Percentiles rank a stretch among this genome's conserved stretches.
Evolutionary conservation across 2,113 vertebrate species (phyloP).

Genomic region (Chelonoidis abingdonii): DNA sequence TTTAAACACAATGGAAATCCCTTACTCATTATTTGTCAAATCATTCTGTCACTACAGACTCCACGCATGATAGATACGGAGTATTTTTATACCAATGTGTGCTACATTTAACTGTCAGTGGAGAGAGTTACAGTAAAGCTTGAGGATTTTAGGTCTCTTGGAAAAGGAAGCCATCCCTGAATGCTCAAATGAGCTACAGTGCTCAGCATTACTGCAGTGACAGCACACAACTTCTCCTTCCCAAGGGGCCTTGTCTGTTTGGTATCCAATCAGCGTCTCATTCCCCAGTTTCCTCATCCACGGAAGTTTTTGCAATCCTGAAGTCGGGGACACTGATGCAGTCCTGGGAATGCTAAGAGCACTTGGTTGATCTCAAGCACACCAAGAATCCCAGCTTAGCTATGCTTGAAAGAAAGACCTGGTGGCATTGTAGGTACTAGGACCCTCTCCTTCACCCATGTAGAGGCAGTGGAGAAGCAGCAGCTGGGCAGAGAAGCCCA

Average conservation of each 20-base stretch:
- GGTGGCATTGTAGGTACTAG: neutral
- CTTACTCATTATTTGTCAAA: neutral
- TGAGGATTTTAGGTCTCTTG: neutral
- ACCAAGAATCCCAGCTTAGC: neutral
- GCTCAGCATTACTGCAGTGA: neutral
- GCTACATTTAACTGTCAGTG: neutral
- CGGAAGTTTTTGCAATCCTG: neutral
- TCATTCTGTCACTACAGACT: neutral
- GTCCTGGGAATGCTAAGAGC: neutral
- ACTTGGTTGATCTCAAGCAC: neutral
- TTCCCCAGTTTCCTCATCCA: neutral
- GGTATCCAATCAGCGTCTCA: fast-evolving
- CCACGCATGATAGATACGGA: neutral
- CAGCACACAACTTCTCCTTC: neutral
- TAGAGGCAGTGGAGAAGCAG: too few relatives aligned
- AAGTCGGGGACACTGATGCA: neutral
- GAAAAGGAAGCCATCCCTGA: slow-evolving; percentile 9
- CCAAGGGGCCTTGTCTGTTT: neutral
- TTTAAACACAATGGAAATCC: neutral
- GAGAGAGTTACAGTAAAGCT: too few relatives aligned
- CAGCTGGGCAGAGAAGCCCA: too few relatives aligned
- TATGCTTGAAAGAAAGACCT: neutral
- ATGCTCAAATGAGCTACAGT: neutral
- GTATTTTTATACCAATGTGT: slow-evolving; percentile 16
- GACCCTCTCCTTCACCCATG: neutral